Evolutionary conservation across 2,797 vertebrate genomes (phyloP), one percentile per base, ranked within the genome.

Genomic region (Ficedula albicollis): DNA sequence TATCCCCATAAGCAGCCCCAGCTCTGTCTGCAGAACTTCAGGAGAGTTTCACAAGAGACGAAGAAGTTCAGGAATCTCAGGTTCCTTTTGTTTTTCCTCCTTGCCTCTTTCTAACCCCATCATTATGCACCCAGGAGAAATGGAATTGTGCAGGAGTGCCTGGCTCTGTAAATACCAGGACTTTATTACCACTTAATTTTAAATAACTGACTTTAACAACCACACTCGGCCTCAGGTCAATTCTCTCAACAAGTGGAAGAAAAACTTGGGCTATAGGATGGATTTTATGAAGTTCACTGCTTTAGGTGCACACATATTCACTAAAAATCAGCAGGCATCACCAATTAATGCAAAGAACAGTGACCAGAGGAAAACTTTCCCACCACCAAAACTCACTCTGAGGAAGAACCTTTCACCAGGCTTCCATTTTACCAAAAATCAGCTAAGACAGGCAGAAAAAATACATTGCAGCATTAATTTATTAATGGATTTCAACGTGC

Each of bases 291-390:
- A 63, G 17, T 27, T 58, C 21, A 17, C 10, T 62, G 9, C 3
- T 63, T 54, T 5, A 67, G 5, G 21, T 29, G 36, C 2, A 1
- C 19, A 38, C 0, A n/a, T 4, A 39, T n/a, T 44, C 41, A 59
- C 44, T 17, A 72, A 20, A 75, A 85, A 63, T 14, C 22, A 67
- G 64, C 15, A 85, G 27, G 26, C 2, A n/a, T 4, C 11, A 54
- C 4, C 34, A 32, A 41, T 20, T 20, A 19, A 81, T 38, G 38
- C 55, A 15, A 66, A 64, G 3, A 78, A 15, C 69, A 68, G 39
- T 10, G 32, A 85, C 27, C 0, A 36, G 9, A 68, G 14, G 14
- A 48, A 72, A 89, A 69, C 30, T 6, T 32, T 15, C 9, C 41
- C 83, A 64, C 25, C 58, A 17, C 32, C 20, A 13, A 12, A 49